A percentile compares a stretch with the other conserved stretches of the same genome.
Evolutionary conservation across 2,113 vertebrate species (phyloP).

Genomic region (Aspidoscelis tigris): DNA sequence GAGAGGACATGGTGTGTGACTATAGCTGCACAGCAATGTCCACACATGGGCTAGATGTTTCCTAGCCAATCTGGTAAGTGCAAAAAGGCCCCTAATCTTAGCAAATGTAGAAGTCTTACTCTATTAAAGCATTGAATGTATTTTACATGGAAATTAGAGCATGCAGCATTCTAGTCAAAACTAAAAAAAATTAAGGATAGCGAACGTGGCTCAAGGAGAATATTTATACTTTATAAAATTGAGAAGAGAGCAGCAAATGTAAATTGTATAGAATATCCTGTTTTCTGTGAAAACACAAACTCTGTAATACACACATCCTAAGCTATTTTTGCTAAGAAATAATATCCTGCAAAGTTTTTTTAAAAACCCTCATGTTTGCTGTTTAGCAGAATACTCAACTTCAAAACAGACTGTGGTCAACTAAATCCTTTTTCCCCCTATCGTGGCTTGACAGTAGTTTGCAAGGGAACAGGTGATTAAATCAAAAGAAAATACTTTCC

Average conservation of each 20-base stretch:
- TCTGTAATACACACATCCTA: background rate
- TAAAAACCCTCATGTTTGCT: background rate
- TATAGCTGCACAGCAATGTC: no score
- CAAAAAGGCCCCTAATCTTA: no score
- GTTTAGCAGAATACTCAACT: background rate
- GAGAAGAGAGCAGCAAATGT: background rate
- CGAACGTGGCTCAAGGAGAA: background rate
- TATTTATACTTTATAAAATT: background rate
- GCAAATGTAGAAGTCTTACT: no score
- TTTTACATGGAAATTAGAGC: background rate
- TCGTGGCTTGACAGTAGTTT: background rate
- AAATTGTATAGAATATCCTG: background rate
- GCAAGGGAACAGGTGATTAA: no score
- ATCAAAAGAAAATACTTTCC: background rate
- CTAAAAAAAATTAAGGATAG: background rate
- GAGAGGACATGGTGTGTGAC: no score
- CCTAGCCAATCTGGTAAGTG: no score
- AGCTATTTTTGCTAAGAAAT: background rate
- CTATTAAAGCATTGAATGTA: background rate
- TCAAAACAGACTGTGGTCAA: background rate
- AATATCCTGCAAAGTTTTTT: background rate
- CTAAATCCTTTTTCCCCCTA: background rate
- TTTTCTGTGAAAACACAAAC: background rate
- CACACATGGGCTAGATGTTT: no score
- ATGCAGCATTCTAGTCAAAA: background rate